phyloP scores from a whole-genome alignment of 2,888 invertebrate genomes.

The Brenthis hecate region DNA sequence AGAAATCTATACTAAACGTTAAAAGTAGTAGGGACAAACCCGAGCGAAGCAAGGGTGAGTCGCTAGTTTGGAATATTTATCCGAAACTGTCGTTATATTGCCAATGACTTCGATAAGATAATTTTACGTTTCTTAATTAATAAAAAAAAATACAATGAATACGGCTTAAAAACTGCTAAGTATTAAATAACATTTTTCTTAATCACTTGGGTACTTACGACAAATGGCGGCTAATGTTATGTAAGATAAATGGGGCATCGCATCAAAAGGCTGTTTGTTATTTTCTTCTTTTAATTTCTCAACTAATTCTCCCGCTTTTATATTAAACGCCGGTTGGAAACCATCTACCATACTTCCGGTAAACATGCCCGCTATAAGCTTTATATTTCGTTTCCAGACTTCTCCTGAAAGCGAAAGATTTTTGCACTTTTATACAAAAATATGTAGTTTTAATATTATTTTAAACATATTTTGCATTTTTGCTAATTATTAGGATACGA shows the following conservation, averaged over 20 bases:
- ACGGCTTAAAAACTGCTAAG: no score
- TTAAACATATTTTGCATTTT: no score
- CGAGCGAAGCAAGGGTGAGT: no score
- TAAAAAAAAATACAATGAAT: no score
- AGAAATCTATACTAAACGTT: no score
- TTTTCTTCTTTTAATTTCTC: slow-evolving; percentile 4
- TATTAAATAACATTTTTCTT: background rate
- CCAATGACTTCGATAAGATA: no score
- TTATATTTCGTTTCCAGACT: slow-evolving; percentile 16
- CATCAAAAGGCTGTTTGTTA: slow-evolving; percentile 4
- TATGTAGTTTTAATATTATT: background rate
- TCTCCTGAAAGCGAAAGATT: background rate
- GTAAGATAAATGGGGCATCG: slow-evolving; percentile 1
- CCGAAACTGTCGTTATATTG: background rate
- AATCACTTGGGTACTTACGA: slow-evolving; percentile 7
- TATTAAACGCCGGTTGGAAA: slow-evolving; percentile 13
- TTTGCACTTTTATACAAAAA: background rate
- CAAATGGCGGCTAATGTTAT: slow-evolving; percentile 16
- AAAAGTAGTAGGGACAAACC: no score
- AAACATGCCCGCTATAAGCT: slow-evolving; percentile 10
- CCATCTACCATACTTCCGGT: slow-evolving; percentile 14
- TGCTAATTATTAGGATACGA: no score
- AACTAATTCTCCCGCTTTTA: slow-evolving; percentile 11
- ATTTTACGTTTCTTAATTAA: no score
- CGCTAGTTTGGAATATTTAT: no score